Base-by-base conservation (phyloP, 2,113 vertebrate genomes). In the Cyprinus carpio region DNA sequence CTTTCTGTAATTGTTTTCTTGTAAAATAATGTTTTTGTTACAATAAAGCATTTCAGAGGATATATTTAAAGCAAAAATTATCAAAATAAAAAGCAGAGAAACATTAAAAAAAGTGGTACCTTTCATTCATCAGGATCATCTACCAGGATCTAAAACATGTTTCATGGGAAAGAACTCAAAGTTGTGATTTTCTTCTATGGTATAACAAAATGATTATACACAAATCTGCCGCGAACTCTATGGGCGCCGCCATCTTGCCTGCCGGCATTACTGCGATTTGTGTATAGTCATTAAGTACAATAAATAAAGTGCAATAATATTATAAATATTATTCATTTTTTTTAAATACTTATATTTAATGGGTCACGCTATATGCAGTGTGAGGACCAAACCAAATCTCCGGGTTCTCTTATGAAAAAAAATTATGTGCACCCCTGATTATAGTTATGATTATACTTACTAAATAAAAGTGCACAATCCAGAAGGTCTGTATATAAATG, bases 141-240 rank as follows among this genome's bases (percentile, higher is more conserved):
- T 34, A 86, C 46, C 81, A 81, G 85, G 71, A 75, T 83, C 81
- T 85, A 79, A 81, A 81, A 31, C 25, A 31, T 46, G 40, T 67
- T 82, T 72, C 74, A 75, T n/a, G 54, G 67, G 54, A 29, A 88
- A 75, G 84, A 86, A 82, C 86, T 37, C 67, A 46, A 82, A 58
- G 54, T 72, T 46, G 81, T 62, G 37, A 60, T 49, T 87, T 67
- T 16, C 54, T 75, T 69, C 54, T 81, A 4, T 29, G 6, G 18
- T 46, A n/a, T 8, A 64, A 20, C 20, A 79, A 37, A 40, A 76
- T 65, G 15, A 10, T 4, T n/a, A n/a, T n/a, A n/a, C n/a, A n/a
- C n/a, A n/a, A n/a, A n/a, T n/a, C n/a, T n/a, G n/a, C n/a, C n/a
- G n/a, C n/a, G n/a, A n/a, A n/a, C n/a, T n/a, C n/a, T n/a, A n/a